A percentile compares a stretch with the other conserved stretches of the same genome.
These are phyloP conservation scores for Chromobotia macracanthus DNA, from an alignment of 2,797 vertebrate species.

Conservation along the genomic window DNA sequence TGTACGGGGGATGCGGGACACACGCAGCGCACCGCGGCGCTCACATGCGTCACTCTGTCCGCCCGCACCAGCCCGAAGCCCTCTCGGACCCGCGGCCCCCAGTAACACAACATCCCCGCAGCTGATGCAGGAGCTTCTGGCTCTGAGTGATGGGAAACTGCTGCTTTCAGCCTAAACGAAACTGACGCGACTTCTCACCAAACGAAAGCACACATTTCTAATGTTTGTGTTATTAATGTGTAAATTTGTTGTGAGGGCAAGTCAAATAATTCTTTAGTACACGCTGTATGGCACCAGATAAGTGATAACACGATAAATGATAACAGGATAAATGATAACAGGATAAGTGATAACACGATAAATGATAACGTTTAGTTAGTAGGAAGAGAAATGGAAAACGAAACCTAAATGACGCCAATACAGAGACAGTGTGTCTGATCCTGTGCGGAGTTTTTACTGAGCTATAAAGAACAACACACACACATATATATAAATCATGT, in stretches of 20 bases:
- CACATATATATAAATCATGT: constrained; percentile 54
- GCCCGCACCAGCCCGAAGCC: constrained; percentile 22
- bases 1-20: background rate
- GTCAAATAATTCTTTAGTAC: background rate
- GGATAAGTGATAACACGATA: too few relatives aligned
- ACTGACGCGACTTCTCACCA: background rate
- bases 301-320: background rate
- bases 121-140: background rate
- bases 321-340: background rate
- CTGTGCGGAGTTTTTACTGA: too few relatives aligned
- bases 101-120: constrained; percentile 36
- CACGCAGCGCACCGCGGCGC: background rate
- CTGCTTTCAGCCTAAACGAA: background rate
- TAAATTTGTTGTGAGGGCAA: background rate
- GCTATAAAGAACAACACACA: too few relatives aligned
- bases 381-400: background rate
- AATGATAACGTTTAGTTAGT: too few relatives aligned
- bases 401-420: background rate
- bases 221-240: background rate
- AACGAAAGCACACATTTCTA: background rate
- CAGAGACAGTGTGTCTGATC: too few relatives aligned
- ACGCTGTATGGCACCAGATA: background rate
- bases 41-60: background rate
- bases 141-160: too few relatives aligned
- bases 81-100: constrained; percentile 26